These are phyloP conservation scores for Aphidius colemani DNA, from an alignment of 2,888 invertebrate genomes.

Conservation along the genomic window DNA sequence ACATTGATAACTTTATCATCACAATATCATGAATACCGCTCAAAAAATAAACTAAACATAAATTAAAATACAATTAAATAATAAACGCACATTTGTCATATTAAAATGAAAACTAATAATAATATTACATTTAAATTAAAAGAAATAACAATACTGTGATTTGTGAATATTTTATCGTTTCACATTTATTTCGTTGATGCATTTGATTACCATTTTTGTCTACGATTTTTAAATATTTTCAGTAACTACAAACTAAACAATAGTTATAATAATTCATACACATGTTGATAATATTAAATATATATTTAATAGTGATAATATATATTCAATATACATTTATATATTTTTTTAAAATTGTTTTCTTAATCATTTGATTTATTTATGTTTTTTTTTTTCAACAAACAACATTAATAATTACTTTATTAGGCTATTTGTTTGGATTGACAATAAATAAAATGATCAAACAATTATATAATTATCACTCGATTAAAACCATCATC, in stretches of 20 bases:
- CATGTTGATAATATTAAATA: neutral
- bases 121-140: neutral
- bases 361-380: conserved; percentile 20
- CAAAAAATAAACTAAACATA: neutral
- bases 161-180: neutral
- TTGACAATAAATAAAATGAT: conserved; percentile 56
- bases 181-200: neutral
- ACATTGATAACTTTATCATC: neutral
- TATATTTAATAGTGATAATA: no score
- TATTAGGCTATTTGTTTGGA: conserved; percentile 48
- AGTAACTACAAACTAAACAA: neutral
- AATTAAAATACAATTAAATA: neutral
- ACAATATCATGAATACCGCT: neutral
- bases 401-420: conserved; percentile 55
- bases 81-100: neutral
- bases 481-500: no score
- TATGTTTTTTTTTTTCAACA: conserved; percentile 42
- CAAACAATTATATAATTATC: conserved; percentile 30
- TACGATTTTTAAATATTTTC: neutral
- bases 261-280: conserved; percentile 2
- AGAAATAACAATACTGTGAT: conserved; percentile 16
- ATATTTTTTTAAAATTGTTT: conserved; percentile 16
- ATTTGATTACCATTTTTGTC: neutral
- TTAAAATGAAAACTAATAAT: neutral
- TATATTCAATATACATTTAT: conserved; percentile 23